Conservation (phyloP, 2,113 vertebrate genomes). For the Lanius ludovicianus region DNA sequence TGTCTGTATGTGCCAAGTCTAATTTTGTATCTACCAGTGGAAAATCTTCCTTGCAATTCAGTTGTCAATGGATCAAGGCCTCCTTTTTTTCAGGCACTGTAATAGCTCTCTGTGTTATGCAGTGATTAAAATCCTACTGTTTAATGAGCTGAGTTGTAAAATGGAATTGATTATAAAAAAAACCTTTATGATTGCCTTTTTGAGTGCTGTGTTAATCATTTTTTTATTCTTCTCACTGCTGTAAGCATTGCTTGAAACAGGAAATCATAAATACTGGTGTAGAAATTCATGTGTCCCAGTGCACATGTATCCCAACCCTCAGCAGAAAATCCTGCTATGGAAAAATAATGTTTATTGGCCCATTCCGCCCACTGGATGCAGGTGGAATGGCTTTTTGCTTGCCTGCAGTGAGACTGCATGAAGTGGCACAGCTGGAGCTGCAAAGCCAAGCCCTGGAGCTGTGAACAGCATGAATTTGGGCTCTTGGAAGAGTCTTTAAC, state of each 20-base stretch:
- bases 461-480: background rate
- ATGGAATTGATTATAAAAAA: constrained; percentile 54
- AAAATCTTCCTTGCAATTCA: background rate
- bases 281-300: constrained; percentile 34
- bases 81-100: background rate
- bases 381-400: background rate
- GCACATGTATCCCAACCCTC: background rate
- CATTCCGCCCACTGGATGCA: background rate
- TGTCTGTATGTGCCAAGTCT: background rate
- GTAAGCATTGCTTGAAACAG: constrained; percentile 48
- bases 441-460: background rate
- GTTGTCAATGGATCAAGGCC: background rate
- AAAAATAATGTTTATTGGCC: constrained; percentile 11
- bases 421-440: background rate
- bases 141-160: constrained; percentile 58
- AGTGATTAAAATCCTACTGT: constrained; percentile 60
- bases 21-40: background rate
- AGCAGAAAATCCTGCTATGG: background rate
- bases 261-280: constrained; percentile 40
- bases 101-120: constrained; percentile 6
- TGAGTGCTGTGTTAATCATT: constrained; percentile 15
- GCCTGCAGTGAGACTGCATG: background rate
- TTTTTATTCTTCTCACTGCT: constrained; percentile 46
- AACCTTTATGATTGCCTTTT: background rate
- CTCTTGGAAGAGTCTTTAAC: background rate